Conservation (phyloP, 2,797 vertebrate species). For the Gallirallus australis region DNA sequence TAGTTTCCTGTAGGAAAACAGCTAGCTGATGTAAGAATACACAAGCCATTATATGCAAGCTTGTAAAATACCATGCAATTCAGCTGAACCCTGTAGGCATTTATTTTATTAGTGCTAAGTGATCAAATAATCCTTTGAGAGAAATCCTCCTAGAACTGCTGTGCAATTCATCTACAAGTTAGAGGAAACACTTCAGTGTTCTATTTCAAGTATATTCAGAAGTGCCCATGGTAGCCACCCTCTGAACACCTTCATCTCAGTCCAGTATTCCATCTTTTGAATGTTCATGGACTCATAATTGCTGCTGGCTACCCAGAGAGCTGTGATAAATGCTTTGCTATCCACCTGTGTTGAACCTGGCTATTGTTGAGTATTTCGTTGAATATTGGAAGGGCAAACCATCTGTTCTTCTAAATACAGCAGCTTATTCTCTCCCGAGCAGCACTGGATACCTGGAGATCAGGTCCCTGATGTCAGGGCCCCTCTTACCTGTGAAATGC, state of each 20-base stretch:
- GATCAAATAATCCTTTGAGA: constrained; percentile 46
- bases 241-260: neutral
- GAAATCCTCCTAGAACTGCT: neutral
- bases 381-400: neutral
- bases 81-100: constrained; percentile 38
- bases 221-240: neutral
- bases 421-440: neutral
- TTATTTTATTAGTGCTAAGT: constrained; percentile 16
- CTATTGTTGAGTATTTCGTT: neutral
- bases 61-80: constrained; percentile 23
- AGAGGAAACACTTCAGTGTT: neutral
- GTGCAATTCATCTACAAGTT: neutral
- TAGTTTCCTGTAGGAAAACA: constrained; percentile 35
- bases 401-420: neutral
- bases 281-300: neutral
- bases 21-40: neutral
- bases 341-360: neutral
- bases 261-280: neutral
- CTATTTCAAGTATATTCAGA: neutral
- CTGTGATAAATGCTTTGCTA: neutral
- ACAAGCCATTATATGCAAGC: neutral
- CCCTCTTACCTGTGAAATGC: neutral
- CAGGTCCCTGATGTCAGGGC: neutral
- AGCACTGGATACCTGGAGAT: neutral
- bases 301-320: neutral